phyloP scores from a whole-genome alignment of 2,797 vertebrate species.

The Fistularia commersonii region DNA sequence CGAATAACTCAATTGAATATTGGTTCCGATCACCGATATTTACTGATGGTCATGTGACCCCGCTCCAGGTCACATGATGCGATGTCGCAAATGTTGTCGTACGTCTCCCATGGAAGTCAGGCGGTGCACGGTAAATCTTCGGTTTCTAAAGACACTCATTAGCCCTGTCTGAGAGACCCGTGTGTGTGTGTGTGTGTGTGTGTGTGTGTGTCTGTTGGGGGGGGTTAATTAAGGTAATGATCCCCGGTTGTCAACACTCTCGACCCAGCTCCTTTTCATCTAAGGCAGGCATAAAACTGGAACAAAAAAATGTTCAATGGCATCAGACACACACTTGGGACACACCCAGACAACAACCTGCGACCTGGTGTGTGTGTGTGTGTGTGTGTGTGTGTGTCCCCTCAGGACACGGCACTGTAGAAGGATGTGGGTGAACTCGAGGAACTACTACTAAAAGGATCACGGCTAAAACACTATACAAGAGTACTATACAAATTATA shows the following conservation, averaged over 20 bases:
- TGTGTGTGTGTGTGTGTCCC: too few species aligned
- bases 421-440: conserved; percentile 5
- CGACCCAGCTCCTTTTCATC: conserved; percentile 32
- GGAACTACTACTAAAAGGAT: too few species aligned
- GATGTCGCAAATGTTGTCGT: neutral
- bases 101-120: conserved; percentile 2
- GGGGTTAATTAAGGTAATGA: conserved; percentile 57
- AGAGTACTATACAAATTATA: too few species aligned
- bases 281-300: conserved; percentile 37
- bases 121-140: conserved; percentile 21
- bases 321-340: too few species aligned
- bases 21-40: too few species aligned
- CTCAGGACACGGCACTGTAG: neutral
- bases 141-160: conserved; percentile 30
- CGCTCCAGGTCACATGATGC: too few species aligned
- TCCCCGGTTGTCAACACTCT: conserved; percentile 41
- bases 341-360: neutral
- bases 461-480: too few species aligned
- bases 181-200: neutral
- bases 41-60: too few species aligned
- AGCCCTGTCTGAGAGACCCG: conserved; percentile 19
- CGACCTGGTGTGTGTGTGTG: neutral
- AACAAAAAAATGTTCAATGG: conserved; percentile 48
- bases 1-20: too few species aligned
- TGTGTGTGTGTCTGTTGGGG: conserved; percentile 12